A percentile compares a stretch with the other conserved stretches of the same genome.
These are phyloP conservation scores for Hycleus cichorii DNA, from an alignment of 1,140 invertebrate genomes.

Conservation along the genomic window DNA sequence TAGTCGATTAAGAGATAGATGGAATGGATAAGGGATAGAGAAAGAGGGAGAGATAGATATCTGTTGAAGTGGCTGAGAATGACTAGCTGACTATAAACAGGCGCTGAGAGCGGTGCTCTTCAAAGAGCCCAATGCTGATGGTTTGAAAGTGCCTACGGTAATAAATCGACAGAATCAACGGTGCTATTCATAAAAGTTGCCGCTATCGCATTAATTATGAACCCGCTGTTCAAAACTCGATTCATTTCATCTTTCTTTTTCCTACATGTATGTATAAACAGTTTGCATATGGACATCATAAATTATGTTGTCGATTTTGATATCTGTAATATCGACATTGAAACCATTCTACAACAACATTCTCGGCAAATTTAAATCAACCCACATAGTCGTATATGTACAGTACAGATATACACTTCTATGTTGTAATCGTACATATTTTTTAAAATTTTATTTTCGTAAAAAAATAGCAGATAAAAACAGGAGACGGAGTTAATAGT, in stretches of 20 bases:
- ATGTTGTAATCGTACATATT: too few relatives aligned
- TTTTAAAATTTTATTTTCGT: not conserved
- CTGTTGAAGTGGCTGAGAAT: constrained; percentile 20
- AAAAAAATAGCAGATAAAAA: not conserved
- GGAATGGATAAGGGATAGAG: not conserved
- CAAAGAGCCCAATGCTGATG: constrained; percentile 27
- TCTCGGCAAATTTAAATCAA: constrained; percentile 26
- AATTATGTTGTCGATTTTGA: constrained; percentile 23
- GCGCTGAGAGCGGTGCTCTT: constrained; percentile 26
- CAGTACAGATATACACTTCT: too few relatives aligned
- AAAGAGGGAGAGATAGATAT: constrained; percentile 13
- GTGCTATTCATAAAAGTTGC: constrained; percentile 39
- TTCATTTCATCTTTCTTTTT: constrained; percentile 11
- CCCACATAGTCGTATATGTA: not conserved
- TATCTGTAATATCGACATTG: constrained; percentile 12
- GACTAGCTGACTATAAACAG: constrained; percentile 26
- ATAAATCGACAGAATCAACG: constrained; percentile 37
- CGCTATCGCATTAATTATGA: constrained; percentile 40
- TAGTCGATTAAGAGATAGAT: not conserved
- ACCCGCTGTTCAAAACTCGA: constrained; percentile 26
- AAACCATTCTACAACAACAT: constrained; percentile 17
- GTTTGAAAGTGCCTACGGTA: constrained; percentile 33
- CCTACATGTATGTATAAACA: constrained; percentile 11
- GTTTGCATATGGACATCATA: constrained; percentile 36
- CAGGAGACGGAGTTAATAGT: too few relatives aligned